Conservation (phyloP, 2,113 vertebrate species). For the Anthoscopus minutus region DNA sequence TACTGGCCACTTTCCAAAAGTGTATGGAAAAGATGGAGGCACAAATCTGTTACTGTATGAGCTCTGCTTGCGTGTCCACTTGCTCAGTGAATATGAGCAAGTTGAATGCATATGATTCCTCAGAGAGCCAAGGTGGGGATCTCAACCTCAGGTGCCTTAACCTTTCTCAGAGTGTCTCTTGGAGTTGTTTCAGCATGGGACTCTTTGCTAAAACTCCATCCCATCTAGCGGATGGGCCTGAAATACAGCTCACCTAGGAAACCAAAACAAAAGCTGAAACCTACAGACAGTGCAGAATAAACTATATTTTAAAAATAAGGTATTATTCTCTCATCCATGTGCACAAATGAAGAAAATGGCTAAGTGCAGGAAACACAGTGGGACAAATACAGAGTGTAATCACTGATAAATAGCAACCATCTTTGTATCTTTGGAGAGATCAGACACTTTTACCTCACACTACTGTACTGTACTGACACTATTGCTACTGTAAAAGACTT, state of each 20-base stretch:
- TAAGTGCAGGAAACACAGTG: not conserved
- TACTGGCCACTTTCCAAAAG: not conserved
- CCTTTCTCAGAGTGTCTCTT: not conserved
- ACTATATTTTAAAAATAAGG: not conserved
- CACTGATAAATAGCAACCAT: not conserved
- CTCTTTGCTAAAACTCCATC: not conserved
- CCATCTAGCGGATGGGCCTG: not conserved
- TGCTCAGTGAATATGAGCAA: not conserved
- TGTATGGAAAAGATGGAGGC: not conserved
- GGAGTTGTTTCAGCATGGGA: not conserved
- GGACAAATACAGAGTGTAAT: not conserved
- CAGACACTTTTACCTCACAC: not conserved
- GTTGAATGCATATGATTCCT: fast-evolving
- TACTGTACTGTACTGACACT: too few species aligned
- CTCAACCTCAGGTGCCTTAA: not conserved
- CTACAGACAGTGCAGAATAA: not conserved
- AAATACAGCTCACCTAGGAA: not conserved
- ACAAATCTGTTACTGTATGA: not conserved
- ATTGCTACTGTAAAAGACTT: not conserved
- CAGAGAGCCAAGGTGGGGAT: not conserved
- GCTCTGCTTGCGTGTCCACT: not conserved
- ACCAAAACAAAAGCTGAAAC: not conserved
- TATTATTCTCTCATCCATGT: not conserved
- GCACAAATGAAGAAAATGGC: not conserved
- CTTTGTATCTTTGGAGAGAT: not conserved